phyloP scores from a whole-genome alignment of 2,113 vertebrate genomes.

The Gorsachius goisagi region DNA sequence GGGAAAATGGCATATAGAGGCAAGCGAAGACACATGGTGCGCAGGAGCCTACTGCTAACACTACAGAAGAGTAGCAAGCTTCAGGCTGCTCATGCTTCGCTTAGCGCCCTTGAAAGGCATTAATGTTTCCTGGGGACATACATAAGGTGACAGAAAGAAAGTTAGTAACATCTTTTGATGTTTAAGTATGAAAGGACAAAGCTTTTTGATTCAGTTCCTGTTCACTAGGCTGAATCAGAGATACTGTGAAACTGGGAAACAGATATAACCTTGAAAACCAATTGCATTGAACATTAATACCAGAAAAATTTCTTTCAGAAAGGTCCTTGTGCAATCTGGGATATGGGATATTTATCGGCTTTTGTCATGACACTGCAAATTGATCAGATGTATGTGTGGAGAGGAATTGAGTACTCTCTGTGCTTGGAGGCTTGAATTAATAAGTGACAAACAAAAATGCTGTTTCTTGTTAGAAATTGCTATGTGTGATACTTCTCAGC shows the following conservation, averaged over 20 bases:
- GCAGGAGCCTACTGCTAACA: not conserved
- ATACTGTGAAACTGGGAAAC: not conserved
- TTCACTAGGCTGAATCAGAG: not conserved
- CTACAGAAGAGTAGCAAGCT: not conserved
- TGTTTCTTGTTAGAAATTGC: slow-evolving; percentile 8
- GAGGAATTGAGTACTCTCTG: not conserved
- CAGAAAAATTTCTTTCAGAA: not conserved
- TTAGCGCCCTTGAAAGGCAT: not conserved
- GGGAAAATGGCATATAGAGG: not conserved
- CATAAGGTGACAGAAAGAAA: not conserved
- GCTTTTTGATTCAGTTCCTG: not conserved
- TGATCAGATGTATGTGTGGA: not conserved
- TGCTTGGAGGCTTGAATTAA: not conserved
- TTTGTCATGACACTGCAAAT: not conserved
- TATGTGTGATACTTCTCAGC: not conserved
- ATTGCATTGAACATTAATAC: not conserved
- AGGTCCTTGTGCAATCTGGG: not conserved
- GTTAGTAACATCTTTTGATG: not conserved
- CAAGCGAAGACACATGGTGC: not conserved
- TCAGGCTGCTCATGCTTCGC: not conserved
- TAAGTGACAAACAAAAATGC: slow-evolving; percentile 10
- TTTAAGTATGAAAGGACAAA: not conserved
- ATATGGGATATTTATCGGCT: not conserved
- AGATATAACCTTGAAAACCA: not conserved
- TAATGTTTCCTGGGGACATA: not conserved